Base-by-base conservation (phyloP, 92 coral and sea anemone genomes). In the Phenganax stokvisi region DNA sequence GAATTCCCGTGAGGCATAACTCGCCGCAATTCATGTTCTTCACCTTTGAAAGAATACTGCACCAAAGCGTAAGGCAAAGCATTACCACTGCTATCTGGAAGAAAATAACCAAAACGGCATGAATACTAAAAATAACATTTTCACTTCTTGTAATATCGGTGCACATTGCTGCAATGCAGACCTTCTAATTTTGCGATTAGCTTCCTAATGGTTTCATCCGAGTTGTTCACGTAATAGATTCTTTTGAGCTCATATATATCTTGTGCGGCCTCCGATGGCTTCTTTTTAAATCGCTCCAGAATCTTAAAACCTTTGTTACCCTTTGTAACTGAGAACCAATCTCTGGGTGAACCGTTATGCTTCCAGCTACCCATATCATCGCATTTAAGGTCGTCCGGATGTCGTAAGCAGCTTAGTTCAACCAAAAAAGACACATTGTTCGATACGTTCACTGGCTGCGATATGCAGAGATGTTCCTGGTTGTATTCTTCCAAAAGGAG, bases 321-420 rank as follows among this genome's bases (percentile, higher is more conserved):
- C 29, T 20, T 62, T 8, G 68, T 25, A 13, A 85, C 57, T 20
- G 17, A 47, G 44, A 51, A 85, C 54, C 67, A 85, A 54, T 56
- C 57, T n/a, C 52, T 80, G 28, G 88, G 82, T 37, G 81, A 80
- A 10, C 88, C 85, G 30, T 54, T 85, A 76, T 64, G 85, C 51
- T 74, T 72, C 88, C 88, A 85, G 17, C 25, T 81, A 52, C 88
- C 88, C 85, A 80, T 85, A 27, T 85, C 88, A 56, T 80, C 85
- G 31, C 81, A 85, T 59, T 80, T 85, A 57, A 85, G 8, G 20
- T 85, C 85, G 12, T 85, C 88, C 37, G 55, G 64, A 69, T 71
- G 74, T 60, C 70, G 28, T 65, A 85, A 57, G 66, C 53, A 51
- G 15, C 53, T 57, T 9, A 59, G 16, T 52, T 80, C 85, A 15